phyloP scores from a whole-genome alignment of 2,797 vertebrate species.

The Numenius phaeopus region DNA sequence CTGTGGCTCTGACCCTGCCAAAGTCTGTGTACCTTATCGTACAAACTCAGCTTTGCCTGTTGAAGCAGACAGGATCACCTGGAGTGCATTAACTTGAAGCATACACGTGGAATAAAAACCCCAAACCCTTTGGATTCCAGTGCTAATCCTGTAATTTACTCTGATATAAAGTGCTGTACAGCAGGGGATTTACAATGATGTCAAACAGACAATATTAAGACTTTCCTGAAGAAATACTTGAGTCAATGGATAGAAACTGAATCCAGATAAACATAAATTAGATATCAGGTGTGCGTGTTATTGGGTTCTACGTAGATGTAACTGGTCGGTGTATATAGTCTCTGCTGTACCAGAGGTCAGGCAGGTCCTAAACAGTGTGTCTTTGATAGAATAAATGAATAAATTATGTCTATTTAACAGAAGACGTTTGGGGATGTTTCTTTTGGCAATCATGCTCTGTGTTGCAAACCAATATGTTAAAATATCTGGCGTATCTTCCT shows the following conservation, averaged over 20 bases:
- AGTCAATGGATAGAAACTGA: not conserved
- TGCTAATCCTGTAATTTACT: not conserved
- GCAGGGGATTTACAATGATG: not conserved
- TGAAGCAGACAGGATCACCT: not conserved
- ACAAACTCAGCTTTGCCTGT: not conserved
- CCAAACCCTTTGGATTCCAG: not conserved
- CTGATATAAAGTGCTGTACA: not conserved
- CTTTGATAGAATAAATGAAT: not conserved
- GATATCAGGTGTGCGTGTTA: not conserved
- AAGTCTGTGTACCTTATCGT: not conserved
- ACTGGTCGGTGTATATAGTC: not conserved
- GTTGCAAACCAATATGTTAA: not conserved
- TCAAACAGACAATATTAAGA: not conserved
- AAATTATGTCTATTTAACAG: not conserved
- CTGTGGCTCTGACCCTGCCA: not conserved
- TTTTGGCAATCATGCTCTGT: not conserved
- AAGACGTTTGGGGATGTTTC: not conserved
- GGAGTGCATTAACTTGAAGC: not conserved
- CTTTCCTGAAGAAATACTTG: not conserved
- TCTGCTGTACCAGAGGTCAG: not conserved
- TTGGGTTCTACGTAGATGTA: rapidly evolving
- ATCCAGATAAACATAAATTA: not conserved
- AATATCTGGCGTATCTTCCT: not conserved
- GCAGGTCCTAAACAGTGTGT: not conserved
- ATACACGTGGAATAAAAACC: rapidly evolving